phyloP scores from a whole-genome alignment of 2,113 vertebrate genomes.

The Tetraodon nigroviridis region DNA sequence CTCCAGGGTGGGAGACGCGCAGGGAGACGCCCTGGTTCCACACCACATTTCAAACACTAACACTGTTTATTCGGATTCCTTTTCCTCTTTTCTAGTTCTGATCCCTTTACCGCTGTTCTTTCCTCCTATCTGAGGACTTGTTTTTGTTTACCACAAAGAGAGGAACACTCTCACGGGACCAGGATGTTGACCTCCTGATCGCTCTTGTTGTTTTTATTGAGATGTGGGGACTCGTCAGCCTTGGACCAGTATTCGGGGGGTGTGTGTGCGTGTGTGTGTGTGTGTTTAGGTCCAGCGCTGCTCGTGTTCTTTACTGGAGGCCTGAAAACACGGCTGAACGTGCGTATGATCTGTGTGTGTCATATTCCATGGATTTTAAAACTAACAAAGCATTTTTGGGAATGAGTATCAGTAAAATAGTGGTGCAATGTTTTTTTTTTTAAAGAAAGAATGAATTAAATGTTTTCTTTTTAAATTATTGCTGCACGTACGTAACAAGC shows the following conservation, averaged over 20 bases:
- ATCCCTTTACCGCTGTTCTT: slow-evolving; percentile 10
- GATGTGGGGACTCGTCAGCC: slow-evolving; percentile 14
- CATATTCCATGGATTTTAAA: too few species aligned
- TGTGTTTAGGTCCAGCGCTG: slow-evolving; percentile 20
- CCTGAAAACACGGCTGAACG: slow-evolving; percentile 8
- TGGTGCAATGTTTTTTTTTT: slow-evolving; percentile 64
- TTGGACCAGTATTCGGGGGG: slow-evolving; percentile 21
- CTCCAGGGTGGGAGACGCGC: neutral
- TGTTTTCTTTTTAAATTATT: slow-evolving; percentile 45
- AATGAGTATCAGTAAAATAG: slow-evolving; percentile 45
- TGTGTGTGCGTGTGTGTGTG: too few species aligned
- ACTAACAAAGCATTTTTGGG: slow-evolving; percentile 4
- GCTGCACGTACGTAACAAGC: neutral
- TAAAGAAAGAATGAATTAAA: slow-evolving; percentile 55
- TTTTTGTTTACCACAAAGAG: slow-evolving; percentile 7
- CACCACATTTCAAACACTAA: slow-evolving; percentile 9
- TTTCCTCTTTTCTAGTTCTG: slow-evolving; percentile 17
- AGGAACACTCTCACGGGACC: slow-evolving; percentile 47
- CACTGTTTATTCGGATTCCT: slow-evolving; percentile 32
- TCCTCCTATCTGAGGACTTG: slow-evolving; percentile 17
- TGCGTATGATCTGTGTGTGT: slow-evolving; percentile 13
- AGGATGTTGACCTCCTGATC: slow-evolving; percentile 28
- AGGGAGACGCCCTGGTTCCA: slow-evolving; percentile 10
- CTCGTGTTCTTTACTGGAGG: slow-evolving; percentile 50
- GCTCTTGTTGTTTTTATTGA: slow-evolving; percentile 17